phyloP scores from a whole-genome alignment of 2,888 invertebrate species.

The Microplitis manilae region DNA sequence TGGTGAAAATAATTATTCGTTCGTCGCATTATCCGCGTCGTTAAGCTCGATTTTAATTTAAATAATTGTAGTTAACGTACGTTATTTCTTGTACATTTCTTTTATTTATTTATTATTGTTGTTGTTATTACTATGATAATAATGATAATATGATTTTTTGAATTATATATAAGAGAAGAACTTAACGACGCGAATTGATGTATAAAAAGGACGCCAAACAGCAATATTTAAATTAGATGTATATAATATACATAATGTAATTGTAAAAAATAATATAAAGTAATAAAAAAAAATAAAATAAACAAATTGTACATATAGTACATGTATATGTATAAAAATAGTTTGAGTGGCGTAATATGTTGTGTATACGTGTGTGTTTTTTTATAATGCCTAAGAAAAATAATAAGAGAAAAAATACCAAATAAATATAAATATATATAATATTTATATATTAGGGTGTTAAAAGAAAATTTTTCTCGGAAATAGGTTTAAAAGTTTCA shows the following conservation, averaged over 20 bases:
- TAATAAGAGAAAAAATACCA: constrained; percentile 13
- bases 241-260: constrained; percentile 63
- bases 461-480: too few relatives aligned
- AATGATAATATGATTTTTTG: too few relatives aligned
- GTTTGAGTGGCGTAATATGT: background rate
- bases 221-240: constrained; percentile 67
- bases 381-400: constrained; percentile 1
- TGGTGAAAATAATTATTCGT: background rate
- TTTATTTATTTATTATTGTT: background rate
- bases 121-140: background rate
- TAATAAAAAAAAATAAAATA: background rate
- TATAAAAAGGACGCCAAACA: constrained; percentile 62
- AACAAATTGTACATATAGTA: constrained; percentile 46
- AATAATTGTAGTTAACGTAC: background rate
- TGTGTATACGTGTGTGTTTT: background rate
- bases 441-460: background rate
- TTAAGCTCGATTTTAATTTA: background rate
- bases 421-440: constrained; percentile 6
- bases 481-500: too few relatives aligned
- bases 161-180: background rate
- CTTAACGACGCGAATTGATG: constrained; percentile 9
- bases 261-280: constrained; percentile 30
- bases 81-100: background rate
- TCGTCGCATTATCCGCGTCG: background rate
- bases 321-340: background rate